Conservation (phyloP, 1,140 invertebrate species). For the Ylistrum balloti region DNA sequence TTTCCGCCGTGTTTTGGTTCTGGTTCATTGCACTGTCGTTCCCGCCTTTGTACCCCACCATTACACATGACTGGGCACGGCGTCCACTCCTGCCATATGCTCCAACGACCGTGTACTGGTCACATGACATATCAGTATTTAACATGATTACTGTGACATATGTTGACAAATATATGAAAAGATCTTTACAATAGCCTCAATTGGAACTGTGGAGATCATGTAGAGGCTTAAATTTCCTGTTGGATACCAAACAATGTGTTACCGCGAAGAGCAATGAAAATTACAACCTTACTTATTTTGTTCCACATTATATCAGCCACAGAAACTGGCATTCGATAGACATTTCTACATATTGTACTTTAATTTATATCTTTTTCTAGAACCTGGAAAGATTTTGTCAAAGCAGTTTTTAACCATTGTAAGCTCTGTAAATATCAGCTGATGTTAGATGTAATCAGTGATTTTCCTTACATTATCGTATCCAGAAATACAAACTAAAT, state of each 20-base stretch:
- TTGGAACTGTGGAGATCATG: too few species aligned
- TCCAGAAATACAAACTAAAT: not conserved
- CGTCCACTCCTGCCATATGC: slow-evolving; percentile 47
- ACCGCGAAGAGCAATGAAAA: too few species aligned
- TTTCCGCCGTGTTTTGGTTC: slow-evolving; percentile 41
- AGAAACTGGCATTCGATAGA: too few species aligned
- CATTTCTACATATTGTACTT: too few species aligned
- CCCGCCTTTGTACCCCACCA: slow-evolving; percentile 7
- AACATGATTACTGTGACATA: not conserved
- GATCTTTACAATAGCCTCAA: not conserved
- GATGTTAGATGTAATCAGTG: too few species aligned
- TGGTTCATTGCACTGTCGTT: slow-evolving; percentile 47
- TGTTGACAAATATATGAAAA: not conserved
- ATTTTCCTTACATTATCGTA: too few species aligned
- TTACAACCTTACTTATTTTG: too few species aligned
- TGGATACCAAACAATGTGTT: not conserved
- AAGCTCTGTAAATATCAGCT: too few species aligned
- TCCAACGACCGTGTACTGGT: slow-evolving; percentile 51
- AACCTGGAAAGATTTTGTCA: too few species aligned
- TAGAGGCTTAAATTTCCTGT: not conserved
- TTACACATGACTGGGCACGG: slow-evolving; percentile 49
- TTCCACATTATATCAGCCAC: too few species aligned
- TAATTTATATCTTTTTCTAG: too few species aligned
- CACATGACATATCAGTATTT: not conserved
- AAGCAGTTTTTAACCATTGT: too few species aligned